These are phyloP conservation scores for Himantopus leucocephalus DNA, from an alignment of 2,113 vertebrate genomes.

Conservation along the genomic window DNA sequence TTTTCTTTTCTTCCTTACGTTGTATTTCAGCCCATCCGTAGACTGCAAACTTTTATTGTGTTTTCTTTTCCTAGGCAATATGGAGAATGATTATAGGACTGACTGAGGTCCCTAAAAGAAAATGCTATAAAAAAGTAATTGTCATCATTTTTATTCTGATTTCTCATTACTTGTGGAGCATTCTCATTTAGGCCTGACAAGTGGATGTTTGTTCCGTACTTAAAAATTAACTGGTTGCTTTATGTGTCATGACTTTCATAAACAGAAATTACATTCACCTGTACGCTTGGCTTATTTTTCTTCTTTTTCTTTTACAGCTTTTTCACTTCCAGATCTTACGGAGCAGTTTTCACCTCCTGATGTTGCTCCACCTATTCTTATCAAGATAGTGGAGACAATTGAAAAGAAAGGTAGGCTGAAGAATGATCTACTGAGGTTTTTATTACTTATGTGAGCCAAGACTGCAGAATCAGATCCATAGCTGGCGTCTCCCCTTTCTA, in stretches of 20 bases:
- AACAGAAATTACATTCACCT: background rate
- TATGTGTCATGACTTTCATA: background rate
- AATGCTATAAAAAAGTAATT: background rate
- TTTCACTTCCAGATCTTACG: slow-evolving; percentile 82
- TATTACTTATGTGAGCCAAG: background rate
- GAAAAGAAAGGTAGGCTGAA: slow-evolving; percentile 89
- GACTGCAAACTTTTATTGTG: background rate
- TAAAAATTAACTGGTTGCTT: background rate
- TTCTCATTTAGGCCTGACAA: background rate
- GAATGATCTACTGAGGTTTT: background rate
- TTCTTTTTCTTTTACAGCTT: slow-evolving; percentile 69
- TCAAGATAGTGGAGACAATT: slow-evolving; percentile 87
- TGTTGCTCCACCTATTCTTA: slow-evolving; percentile 82
- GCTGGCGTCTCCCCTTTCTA: background rate
- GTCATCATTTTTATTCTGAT: background rate
- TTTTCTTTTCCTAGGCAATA: background rate
- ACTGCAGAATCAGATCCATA: background rate
- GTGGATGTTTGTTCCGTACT: background rate
- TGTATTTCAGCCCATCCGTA: background rate
- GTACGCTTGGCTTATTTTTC: background rate
- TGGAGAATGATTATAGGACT: background rate
- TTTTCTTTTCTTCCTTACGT: background rate
- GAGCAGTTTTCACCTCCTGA: slow-evolving; percentile 92
- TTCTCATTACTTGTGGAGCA: background rate
- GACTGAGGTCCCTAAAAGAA: background rate